A percentile compares a stretch with the other conserved stretches of the same genome.
phyloP scores from a whole-genome alignment of 2,888 invertebrate species.

The Caenorhabditis virilis region DNA sequence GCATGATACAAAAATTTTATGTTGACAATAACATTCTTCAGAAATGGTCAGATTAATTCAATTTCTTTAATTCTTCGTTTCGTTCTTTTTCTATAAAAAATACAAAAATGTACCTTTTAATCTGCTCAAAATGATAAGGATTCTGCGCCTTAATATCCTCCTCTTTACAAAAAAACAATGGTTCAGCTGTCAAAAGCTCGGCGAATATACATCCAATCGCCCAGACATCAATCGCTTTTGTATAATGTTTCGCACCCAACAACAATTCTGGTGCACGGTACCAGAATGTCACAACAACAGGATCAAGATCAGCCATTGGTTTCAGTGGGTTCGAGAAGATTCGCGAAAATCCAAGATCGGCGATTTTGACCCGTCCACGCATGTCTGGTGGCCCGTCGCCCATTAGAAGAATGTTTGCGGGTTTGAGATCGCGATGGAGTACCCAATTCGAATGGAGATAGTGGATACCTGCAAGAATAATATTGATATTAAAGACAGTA shows the following conservation, averaged over 20 bases:
- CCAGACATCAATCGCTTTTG: constrained; percentile 69
- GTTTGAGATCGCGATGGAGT: constrained; percentile 84
- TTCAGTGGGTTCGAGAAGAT: constrained; percentile 96
- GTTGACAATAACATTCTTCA: too few species aligned
- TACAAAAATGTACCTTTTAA: constrained; percentile 72
- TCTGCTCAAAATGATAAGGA: constrained; percentile 92
- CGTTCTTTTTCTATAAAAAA: too few species aligned
- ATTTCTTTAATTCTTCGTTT: too few species aligned
- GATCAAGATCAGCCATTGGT: constrained; percentile 95
- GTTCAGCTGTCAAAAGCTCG: constrained; percentile 95
- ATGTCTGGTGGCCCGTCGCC: constrained; percentile 87
- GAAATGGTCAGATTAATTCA: too few species aligned
- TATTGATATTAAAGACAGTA: too few species aligned
- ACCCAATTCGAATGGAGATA: constrained; percentile 99
- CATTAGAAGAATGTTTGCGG: constrained; percentile 96
- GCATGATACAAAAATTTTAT: too few species aligned
- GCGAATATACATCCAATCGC: constrained; percentile 87
- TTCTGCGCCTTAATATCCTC: constrained; percentile 99
- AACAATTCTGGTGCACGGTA: constrained; percentile 89
- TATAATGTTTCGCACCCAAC: constrained; percentile 70
- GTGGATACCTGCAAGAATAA: constrained; percentile 81
- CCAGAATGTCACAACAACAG: constrained; percentile 98
- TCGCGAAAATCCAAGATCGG: constrained; percentile 98
- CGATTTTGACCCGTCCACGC: constrained; percentile 79
- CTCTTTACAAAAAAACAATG: constrained; percentile 97